Evolutionary conservation across 2,888 invertebrate species (phyloP).

Genomic region (Kryphioiulus occultus): DNA sequence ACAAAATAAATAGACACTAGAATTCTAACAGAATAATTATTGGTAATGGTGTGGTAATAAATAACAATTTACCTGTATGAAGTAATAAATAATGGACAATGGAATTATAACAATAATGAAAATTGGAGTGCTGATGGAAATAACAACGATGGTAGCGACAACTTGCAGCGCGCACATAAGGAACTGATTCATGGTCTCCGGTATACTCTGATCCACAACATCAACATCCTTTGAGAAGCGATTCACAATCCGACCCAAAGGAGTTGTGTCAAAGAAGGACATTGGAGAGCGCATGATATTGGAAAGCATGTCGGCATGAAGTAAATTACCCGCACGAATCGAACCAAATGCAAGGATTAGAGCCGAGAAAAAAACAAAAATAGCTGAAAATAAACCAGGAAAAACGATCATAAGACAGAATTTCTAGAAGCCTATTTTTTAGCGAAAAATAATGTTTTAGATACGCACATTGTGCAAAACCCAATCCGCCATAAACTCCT

Average conservation of each 20-base stretch:
- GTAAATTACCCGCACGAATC: slow-evolving; percentile 57
- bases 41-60: no score
- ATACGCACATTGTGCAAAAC: slow-evolving; percentile 73
- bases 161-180: slow-evolving; percentile 60
- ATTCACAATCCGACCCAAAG: slow-evolving; percentile 73
- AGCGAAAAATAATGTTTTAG: background rate
- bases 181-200: slow-evolving; percentile 76
- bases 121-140: slow-evolving; percentile 59
- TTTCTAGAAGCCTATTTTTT: background rate
- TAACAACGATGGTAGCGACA: slow-evolving; percentile 58
- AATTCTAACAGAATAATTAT: no score
- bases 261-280: slow-evolving; percentile 80
- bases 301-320: slow-evolving; percentile 56
- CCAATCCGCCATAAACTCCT: slow-evolving; percentile 88
- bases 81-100: slow-evolving; percentile 53
- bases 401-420: background rate
- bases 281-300: slow-evolving; percentile 64
- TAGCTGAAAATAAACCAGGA: slow-evolving; percentile 54
- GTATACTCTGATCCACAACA: slow-evolving; percentile 71
- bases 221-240: slow-evolving; percentile 75
- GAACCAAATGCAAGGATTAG: slow-evolving; percentile 58
- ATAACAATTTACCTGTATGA: slow-evolving; percentile 58
- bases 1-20: no score
- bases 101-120: slow-evolving; percentile 60
- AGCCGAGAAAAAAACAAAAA: slow-evolving; percentile 56